Base-by-base conservation (phyloP, 2,113 vertebrate genomes). In the Chionodraco myersi region DNA sequence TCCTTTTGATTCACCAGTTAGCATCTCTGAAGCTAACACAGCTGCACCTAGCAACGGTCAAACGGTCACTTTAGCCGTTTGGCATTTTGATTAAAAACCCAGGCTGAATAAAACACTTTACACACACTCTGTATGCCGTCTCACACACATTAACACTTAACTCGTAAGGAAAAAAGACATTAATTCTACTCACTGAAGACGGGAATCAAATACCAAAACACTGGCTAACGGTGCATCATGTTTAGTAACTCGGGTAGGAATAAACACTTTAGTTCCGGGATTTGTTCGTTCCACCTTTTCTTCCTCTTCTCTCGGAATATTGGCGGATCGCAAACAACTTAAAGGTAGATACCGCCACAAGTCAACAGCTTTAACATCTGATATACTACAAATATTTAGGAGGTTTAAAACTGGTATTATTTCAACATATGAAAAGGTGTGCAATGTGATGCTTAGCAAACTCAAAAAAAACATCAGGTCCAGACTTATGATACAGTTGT, bases 161-260 rank as follows among this genome's bases (percentile, higher is more conserved):
- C 0, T 34, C 1, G 5, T 15, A 23, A 51, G 8, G 8, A 9
- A 21, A 21, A 53, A 1, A 59, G 0, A n/a, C 62, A 65, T 56
- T 0, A 73, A 3, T 3, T 1, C 0, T 5, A 66, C 51, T 58
- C 60, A 62, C 61, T 41, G 11, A 23, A 81, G 70, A 56, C 23
- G 1, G 6, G 5, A 74, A 47, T 0, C 36, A 0, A 67, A 62
- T 61, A 6, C 14, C n/a, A 65, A 63, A 51, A 72, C 56, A 68
- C 26, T 21, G 52, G 63, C 11, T 5, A 6, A 18, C 0, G 2
- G 87, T 83, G 86, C 80, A 64, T 45, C 84, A 14, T 13, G 0
- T 1, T 78, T 81, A 63, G 56, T 53, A 0, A 1, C 51, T 69
- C 92, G 91, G 81, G 75, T 85, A 54, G 90, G 52, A 88, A 92